Evolutionary conservation across 2,888 invertebrate species (phyloP).

Genomic region (Dryococelus australis): DNA sequence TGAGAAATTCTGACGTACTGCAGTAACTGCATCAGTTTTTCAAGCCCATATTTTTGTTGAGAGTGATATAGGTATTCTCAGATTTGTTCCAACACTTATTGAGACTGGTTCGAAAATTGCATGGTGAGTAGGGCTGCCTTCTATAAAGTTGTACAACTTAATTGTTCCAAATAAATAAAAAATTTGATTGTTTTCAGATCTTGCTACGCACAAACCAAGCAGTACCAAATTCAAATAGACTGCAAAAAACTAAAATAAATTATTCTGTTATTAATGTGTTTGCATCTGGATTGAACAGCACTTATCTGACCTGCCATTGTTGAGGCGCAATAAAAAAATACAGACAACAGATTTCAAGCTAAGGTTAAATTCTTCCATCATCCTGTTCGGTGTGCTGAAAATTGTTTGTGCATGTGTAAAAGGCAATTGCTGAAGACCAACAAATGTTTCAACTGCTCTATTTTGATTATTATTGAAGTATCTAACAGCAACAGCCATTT

Average conservation of each 20-base stretch:
- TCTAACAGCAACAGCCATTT: background rate
- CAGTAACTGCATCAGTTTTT: background rate
- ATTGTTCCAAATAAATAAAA: slow-evolving; percentile 17
- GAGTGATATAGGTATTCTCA: background rate
- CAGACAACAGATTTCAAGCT: background rate
- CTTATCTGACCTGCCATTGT: slow-evolving; percentile 25
- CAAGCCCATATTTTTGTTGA: slow-evolving; percentile 13
- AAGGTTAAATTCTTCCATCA: background rate
- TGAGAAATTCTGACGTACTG: background rate
- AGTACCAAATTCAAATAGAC: slow-evolving; percentile 11
- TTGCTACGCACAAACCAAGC: background rate
- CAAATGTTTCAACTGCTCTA: background rate
- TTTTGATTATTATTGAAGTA: background rate
- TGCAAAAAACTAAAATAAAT: background rate
- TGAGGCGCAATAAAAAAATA: slow-evolving; percentile 22
- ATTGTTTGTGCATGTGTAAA: background rate
- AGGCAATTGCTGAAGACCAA: background rate
- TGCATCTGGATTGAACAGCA: slow-evolving; percentile 20
- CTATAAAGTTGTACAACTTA: slow-evolving; percentile 25
- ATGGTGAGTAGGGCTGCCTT: slow-evolving; percentile 13
- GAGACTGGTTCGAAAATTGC: background rate
- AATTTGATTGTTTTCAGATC: background rate
- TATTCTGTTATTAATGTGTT: background rate
- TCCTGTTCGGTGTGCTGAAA: background rate
- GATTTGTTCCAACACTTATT: background rate